Percentiles rank a stretch among this genome's conserved stretches.
These are phyloP conservation scores for Patiria pectinifera DNA, from an alignment of 53 echinoderm and acorn worm species.

Conservation along the genomic window DNA sequence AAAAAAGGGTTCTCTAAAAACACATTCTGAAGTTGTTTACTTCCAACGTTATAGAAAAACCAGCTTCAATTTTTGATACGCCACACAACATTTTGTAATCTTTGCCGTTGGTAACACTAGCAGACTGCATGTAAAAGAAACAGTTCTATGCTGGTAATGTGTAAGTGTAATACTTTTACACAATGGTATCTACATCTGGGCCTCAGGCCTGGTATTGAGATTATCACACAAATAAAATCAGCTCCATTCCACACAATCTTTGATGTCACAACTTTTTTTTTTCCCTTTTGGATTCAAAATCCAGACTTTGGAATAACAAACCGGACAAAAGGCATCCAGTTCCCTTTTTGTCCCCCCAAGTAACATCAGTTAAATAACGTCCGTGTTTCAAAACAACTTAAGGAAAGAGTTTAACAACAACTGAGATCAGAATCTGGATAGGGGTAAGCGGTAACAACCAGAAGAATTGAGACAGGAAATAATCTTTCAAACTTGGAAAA, in stretches of 20 bases:
- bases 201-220: not conserved
- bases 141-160: not conserved
- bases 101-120: not conserved
- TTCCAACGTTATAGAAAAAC: not conserved
- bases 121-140: not conserved
- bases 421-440: not conserved
- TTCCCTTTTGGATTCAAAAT: not conserved
- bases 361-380: not conserved
- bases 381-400: not conserved
- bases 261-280: not conserved
- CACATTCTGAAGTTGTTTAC: not conserved
- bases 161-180: constrained; percentile 15
- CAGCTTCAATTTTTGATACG: not conserved
- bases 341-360: not conserved
- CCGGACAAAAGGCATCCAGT: not conserved
- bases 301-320: constrained; percentile 22
- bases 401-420: constrained; percentile 4
- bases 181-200: constrained; percentile 18
- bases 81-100: not conserved
- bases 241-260: not conserved
- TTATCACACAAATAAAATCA: not conserved
- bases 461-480: not conserved
- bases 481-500: not conserved
- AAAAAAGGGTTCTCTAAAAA: not conserved
- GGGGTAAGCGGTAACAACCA: not conserved